Evolutionary conservation across 2,113 vertebrate genomes (phyloP), one percentile per base, ranked within the genome.

Genomic region (Festucalex cinctus): DNA sequence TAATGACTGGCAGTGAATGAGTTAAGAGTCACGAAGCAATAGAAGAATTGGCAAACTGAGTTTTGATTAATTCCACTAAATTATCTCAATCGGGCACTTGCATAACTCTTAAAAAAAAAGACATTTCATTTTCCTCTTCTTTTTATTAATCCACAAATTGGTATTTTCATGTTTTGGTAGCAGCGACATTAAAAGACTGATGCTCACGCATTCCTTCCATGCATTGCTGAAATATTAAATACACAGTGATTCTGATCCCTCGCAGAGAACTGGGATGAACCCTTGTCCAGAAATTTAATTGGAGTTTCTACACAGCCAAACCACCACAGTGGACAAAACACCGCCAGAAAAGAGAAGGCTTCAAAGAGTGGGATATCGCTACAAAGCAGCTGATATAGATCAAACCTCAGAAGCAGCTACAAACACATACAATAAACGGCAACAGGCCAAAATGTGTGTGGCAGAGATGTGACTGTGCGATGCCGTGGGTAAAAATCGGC

Each of bases 231-330:
- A 57, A 32, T 57, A 32, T 57, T 57, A 57, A 57, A 32, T 32
- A 57, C 26, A 57, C 8, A 3, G 26, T 32, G 54, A 57, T 57
- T 57, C 12, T 57, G 28, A 57, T 57, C 54, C 26, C 16, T 57
- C 14, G 14, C 14, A 35, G 54, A 6, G 14, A 57, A 57, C 54
- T 57, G 54, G 7, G 26, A 19, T 32, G 53, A 53, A 56, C 53
- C 24, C 2, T 56, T 56, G 53, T 12, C 53, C 54, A 57, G 12
- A 57, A 56, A 57, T 57, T 57, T 57, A 57, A 57, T 57, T 57
- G 24, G 54, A 32, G 17, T 57, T 57, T 19, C 54, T 57, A 57
- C 54, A 32, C 26, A 57, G 54, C 54, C 26, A 57, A 32, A 57
- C 13, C 54, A 57, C 26, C 5, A 32, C 3, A 12, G 54, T 57